Base-by-base conservation (phyloP, 2,797 vertebrate genomes). In the Onychomys leucogaster region DNA sequence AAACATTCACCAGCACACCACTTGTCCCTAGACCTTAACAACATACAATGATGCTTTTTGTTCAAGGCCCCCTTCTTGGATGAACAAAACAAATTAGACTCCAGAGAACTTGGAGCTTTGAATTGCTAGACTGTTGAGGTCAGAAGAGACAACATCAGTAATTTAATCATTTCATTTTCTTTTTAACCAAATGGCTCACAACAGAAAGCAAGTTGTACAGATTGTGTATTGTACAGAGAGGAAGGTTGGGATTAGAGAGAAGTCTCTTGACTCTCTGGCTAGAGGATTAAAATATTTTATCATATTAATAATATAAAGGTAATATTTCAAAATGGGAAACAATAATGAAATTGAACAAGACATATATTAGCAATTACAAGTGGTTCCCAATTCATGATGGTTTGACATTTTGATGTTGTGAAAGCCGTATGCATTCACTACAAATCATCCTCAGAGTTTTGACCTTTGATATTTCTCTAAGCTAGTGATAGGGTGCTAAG, bases 81-180 rank as follows among this genome's bases (percentile, higher is more conserved):
- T 63, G 91, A 94, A 97, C 49, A 84, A 93, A 92, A 95, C n/a
- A 89, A 95, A 77, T 85, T 84, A 89, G 61, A 94, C 37, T 61
- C 90, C 52, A 27, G 55, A 86, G 75, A 93, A 93, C 1, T 41
- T 76, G 67, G 17, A 77, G 55, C 46, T 83, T 86, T 75, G 94
- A 92, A 77, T 94, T 96, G 86, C 82, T 88, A 55, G n/a, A 81
- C 61, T 82, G 69, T 91, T 80, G 65, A 37, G 10, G 21, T 88
- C 81, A 32, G 12, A 71, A 95, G 57, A 94, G 84, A 41, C 3
- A 67, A 73, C 61, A 94, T 75, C 29, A 63, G 63, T 41, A 95
- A 92, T 81, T 11, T 46, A 83, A 76, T 65, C 14, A 17, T 67
- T 84, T 76, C 43, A 69, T 92, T 91, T 94, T 89, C 80, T 77